Percentiles rank a stretch among this genome's conserved stretches.
Evolutionary conservation across 2,888 invertebrate species (phyloP).

Genomic region (Capitulum mitella): DNA sequence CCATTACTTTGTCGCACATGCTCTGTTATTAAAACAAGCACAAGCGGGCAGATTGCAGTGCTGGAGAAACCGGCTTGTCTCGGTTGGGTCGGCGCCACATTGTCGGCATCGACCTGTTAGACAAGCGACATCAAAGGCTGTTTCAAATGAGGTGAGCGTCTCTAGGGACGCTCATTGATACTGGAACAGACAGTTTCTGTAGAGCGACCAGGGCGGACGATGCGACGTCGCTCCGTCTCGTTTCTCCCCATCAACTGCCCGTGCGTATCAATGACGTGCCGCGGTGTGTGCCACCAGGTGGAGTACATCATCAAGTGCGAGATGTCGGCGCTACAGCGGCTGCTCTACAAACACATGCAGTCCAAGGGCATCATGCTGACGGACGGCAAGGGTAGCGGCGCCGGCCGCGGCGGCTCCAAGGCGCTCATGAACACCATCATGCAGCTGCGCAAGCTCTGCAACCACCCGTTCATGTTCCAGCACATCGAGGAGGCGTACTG

Average conservation of each 20-base stretch:
- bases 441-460: slow-evolving; percentile 94
- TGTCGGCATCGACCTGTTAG: no score
- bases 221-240: not conserved
- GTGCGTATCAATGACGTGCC: no score
- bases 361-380: slow-evolving; percentile 89
- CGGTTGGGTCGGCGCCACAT: no score
- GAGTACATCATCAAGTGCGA: slow-evolving; percentile 99
- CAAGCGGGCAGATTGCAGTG: no score
- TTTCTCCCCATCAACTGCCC: not conserved
- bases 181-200: no score
- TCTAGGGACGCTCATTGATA: no score
- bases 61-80: no score
- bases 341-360: slow-evolving; percentile 89
- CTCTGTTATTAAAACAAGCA: no score
- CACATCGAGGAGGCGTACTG: slow-evolving; percentile 96
- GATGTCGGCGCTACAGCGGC: slow-evolving; percentile 93
- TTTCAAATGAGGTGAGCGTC: no score
- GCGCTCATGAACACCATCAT: slow-evolving; percentile 99
- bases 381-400: slow-evolving; percentile 70
- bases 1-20: no score
- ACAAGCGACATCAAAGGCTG: no score
- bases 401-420: slow-evolving; percentile 85
- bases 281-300: slow-evolving; percentile 41
- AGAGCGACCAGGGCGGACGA: no score
- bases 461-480: slow-evolving; percentile 99